A percentile compares a stretch with the other conserved stretches of the same genome.
These are phyloP conservation scores for Saturnia pavonia DNA, from an alignment of 2,888 invertebrate genomes.

Conservation along the genomic window DNA sequence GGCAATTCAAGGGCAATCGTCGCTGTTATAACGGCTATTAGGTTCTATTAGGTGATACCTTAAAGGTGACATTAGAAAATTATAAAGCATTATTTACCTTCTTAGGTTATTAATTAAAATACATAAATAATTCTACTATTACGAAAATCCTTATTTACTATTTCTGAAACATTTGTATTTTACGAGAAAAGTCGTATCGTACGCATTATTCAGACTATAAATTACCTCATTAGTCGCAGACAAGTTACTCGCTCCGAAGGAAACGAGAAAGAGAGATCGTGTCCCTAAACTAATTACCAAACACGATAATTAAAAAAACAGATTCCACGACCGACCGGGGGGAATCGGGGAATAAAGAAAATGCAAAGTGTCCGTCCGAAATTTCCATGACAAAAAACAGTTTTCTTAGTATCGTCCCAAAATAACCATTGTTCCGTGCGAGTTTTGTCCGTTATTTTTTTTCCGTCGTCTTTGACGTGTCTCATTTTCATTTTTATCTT, in stretches of 20 bases:
- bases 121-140: neutral
- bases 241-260: slow-evolving; percentile 68
- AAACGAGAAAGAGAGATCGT: slow-evolving; percentile 68
- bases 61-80: too few species aligned
- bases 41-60: too few species aligned
- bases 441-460: slow-evolving; percentile 69
- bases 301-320: slow-evolving; percentile 82
- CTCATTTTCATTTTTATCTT: slow-evolving; percentile 79
- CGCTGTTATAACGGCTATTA: too few species aligned
- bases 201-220: slow-evolving; percentile 57
- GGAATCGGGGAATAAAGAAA: slow-evolving; percentile 63
- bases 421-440: slow-evolving; percentile 77
- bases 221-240: slow-evolving; percentile 74
- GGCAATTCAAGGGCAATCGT: too few species aligned
- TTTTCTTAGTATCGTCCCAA: slow-evolving; percentile 74
- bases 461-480: slow-evolving; percentile 45
- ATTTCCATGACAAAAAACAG: slow-evolving; percentile 78
- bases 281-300: slow-evolving; percentile 81
- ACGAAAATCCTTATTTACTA: neutral
- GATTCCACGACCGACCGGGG: slow-evolving; percentile 62
- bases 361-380: slow-evolving; percentile 78
- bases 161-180: neutral
- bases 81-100: too few species aligned
- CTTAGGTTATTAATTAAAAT: too few species aligned
- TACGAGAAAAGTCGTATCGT: slow-evolving; percentile 14